Base-by-base conservation (phyloP, 1,140 invertebrate genomes). In the Bombus picipes region DNA sequence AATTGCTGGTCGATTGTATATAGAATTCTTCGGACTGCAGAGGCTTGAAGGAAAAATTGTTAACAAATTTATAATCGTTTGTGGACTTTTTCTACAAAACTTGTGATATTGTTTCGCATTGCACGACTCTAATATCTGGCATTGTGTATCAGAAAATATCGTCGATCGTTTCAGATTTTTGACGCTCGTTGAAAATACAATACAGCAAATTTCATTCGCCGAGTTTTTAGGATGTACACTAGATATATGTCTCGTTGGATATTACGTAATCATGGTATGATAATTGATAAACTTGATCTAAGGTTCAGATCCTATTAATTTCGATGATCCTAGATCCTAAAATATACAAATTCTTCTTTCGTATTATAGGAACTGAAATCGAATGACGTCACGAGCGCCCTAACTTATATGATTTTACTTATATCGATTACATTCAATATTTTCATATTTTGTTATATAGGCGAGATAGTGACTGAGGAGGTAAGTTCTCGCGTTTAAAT, bases 381-480 rank as follows among this genome's bases (percentile, higher is more conserved):
- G 28, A 76, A 75, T 15, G 84, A 90, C 2, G 12, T 85, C 0
- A 75, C 87, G 13, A 87, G 70, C 32, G 47, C 74, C 0, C 70
- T 89, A 28, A 92, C 90, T 1, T 90, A 82, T 72, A 39, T 32
- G 43, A 37, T 88, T 32, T 37, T 92, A 10, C 66, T 91, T 22
- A 22, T 74, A 37, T 92, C 91, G 2, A 71, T 92, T 37, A 81
- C 65, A 1, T 91, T 91, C 3, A 93, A 92, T 83, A 88, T 92
- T 71, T 92, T 91, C 57, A 91, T 93, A 85, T 89, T 90, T 73
- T 92, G 92, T 77, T 90, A 92, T 47, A 92, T 93, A 32, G 91
- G 92, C 13, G 91, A 92, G 37, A 65, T 90, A 22, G 77, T 92
- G 1, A 77, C 84, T 0, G 85, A 92, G 18, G 87, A 91, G 80